These are phyloP conservation scores for Chroicocephalus ridibundus DNA, from an alignment of 2,113 vertebrate species.

Conservation along the genomic window DNA sequence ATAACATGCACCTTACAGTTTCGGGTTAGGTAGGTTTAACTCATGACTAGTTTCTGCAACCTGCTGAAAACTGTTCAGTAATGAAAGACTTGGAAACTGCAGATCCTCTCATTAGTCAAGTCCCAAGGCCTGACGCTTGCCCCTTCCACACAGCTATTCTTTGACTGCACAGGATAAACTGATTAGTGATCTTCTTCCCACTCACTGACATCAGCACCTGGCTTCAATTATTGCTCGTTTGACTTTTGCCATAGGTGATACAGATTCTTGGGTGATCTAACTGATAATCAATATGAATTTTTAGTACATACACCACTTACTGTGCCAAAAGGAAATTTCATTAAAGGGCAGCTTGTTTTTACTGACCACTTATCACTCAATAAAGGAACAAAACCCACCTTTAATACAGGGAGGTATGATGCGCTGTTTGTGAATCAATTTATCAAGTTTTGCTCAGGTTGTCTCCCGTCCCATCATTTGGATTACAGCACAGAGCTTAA, in stretches of 20 bases:
- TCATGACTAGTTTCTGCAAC: not conserved
- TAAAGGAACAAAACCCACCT: not conserved
- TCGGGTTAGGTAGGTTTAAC: not conserved
- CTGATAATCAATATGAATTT: not conserved
- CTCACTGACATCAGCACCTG: not conserved
- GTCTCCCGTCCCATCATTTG: not conserved
- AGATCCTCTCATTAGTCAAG: not conserved
- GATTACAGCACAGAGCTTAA: not conserved
- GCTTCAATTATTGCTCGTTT: not conserved
- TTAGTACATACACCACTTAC: not conserved
- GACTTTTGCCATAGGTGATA: not conserved
- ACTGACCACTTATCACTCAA: not conserved
- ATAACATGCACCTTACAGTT: not conserved
- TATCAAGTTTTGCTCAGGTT: not conserved
- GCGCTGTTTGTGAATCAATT: not conserved
- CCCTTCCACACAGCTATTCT: not conserved
- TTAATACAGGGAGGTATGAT: not conserved
- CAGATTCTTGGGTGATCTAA: not conserved
- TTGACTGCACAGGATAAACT: not conserved
- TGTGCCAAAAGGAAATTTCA: not conserved
- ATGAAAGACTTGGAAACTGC: not conserved
- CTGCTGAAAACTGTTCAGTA: not conserved
- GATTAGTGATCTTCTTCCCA: not conserved
- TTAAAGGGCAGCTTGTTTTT: not conserved
- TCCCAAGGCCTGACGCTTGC: accelerated